A percentile compares a stretch with the other conserved stretches of the same genome.
Evolutionary conservation across 2,113 vertebrate genomes (phyloP).

Genomic region (Otocyon megalotis): DNA sequence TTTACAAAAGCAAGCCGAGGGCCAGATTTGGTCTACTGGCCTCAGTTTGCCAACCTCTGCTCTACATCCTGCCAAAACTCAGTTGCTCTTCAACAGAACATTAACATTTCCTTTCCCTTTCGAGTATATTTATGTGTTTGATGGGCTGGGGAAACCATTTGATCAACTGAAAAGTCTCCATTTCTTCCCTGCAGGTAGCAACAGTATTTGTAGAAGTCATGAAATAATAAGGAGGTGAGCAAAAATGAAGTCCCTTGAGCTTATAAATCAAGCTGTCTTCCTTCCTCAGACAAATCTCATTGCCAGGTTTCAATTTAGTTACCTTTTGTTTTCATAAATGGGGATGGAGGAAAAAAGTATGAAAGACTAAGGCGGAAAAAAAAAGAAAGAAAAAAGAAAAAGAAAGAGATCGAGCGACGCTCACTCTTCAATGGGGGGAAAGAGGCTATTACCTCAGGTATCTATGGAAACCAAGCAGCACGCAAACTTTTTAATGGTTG

Average conservation of each 20-base stretch:
- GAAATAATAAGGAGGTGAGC: conserved; percentile 76
- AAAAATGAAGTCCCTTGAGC: conserved; percentile 80
- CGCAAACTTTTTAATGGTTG: conserved; percentile 84
- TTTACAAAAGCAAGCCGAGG: not conserved
- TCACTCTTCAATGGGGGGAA: conserved; percentile 27
- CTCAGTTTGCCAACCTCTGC: not conserved
- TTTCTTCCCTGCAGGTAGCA: conserved; percentile 69
- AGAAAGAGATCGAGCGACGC: not conserved
- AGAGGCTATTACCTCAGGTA: conserved; percentile 74
- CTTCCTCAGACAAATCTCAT: conserved; percentile 77
- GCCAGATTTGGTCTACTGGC: not conserved
- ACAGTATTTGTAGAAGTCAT: conserved; percentile 67
- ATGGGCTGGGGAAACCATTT: conserved; percentile 80
- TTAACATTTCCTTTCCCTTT: conserved; percentile 54
- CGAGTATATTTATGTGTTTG: conserved; percentile 56
- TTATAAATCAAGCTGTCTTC: conserved; percentile 78
- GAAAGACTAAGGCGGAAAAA: not conserved
- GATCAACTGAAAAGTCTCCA: conserved; percentile 79
- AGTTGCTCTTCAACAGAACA: not conserved
- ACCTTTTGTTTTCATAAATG: conserved; percentile 74
- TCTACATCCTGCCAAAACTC: not conserved
- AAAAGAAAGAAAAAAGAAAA: not conserved
- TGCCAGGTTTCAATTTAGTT: conserved; percentile 77
- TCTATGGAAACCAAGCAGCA: conserved; percentile 83
- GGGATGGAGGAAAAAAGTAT: conserved; percentile 16